A percentile compares a stretch with the other conserved stretches of the same genome.
phyloP scores from a whole-genome alignment of 1,140 invertebrate genomes.

The Rhizoglyphus robini region DNA sequence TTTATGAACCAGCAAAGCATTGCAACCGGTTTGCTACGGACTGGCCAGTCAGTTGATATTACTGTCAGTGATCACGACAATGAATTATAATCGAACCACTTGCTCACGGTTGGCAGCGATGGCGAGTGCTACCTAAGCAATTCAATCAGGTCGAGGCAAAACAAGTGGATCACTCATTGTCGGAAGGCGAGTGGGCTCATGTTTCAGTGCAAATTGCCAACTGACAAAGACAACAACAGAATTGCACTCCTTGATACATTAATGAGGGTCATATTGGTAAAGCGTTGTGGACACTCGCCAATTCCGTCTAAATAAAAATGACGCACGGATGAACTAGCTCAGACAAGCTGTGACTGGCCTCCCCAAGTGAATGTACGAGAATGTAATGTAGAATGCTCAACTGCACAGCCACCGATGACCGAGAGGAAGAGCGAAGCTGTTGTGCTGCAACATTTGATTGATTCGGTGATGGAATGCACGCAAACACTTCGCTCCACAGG shows the following conservation, averaged over 20 bases:
- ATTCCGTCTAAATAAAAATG: neutral
- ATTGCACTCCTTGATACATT: too few relatives aligned
- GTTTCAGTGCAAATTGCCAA: too few relatives aligned
- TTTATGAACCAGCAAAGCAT: neutral
- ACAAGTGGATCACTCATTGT: too few relatives aligned
- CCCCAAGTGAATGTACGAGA: too few relatives aligned
- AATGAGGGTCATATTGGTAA: too few relatives aligned
- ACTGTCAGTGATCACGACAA: neutral
- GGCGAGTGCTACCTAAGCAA: neutral
- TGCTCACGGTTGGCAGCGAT: neutral
- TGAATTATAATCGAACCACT: neutral
- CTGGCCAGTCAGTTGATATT: neutral
- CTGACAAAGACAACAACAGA: too few relatives aligned
- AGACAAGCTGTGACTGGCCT: too few relatives aligned
- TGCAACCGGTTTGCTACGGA: neutral
- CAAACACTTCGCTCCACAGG: neutral
- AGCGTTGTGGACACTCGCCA: neutral
- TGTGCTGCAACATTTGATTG: neutral
- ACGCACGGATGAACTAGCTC: too few relatives aligned
- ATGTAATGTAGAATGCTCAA: too few relatives aligned
- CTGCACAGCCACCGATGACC: too few relatives aligned
- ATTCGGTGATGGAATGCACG: neutral
- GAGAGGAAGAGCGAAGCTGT: too few relatives aligned
- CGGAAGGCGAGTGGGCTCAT: too few relatives aligned
- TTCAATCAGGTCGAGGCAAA: neutral